Evolutionary conservation across 2,113 vertebrate genomes (phyloP), one percentile per base, ranked within the genome.

Genomic region (Zingel zingel): DNA sequence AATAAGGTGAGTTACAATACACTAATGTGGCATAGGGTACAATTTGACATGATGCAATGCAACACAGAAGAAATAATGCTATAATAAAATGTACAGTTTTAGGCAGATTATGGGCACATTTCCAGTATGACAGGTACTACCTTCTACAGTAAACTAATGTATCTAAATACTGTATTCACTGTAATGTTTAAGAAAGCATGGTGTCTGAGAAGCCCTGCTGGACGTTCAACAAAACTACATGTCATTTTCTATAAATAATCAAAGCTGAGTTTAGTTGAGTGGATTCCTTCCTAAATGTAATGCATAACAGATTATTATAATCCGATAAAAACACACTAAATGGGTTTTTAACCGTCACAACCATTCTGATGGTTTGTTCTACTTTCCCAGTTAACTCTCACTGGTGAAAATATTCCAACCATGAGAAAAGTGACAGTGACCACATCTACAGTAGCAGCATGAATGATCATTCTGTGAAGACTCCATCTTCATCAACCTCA

Each of bases 1-100:
- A 99, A 97, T 89, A 99, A 97, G 97, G 98, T 96, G 30, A 10
- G 63, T 27, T n/a, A 2, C 13, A n/a, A 27, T 14, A 15, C 25
- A 33, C 1, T 18, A 1, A 13, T 15, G 7, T 67, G 1, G 14
- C 14, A 39, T 1, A 15, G 5, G 13, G 5, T 15, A 8, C 2
- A 61, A 19, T 14, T 12, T 48, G 5, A 45, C 39, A 69, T 10
- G 11, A 62, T 9, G 5, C 16, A 45, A 54, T 54, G 11, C 5
- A 68, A 14, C 1, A 33, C 3, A 71, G 14, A 14, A 43, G 56
- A 33, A 45, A 21, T 3, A 50, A 33, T 27, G 4, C 14, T 47
- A 3, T 6, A 14, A 57, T 50, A 50, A 21, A 43, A 54, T 8
- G n/a, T n/a, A 25, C 5, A 21, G 36, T 70, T 47, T 58, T 1